Conservation (phyloP, 2,113 vertebrate species). For the Leptobrachium leishanense region DNA sequence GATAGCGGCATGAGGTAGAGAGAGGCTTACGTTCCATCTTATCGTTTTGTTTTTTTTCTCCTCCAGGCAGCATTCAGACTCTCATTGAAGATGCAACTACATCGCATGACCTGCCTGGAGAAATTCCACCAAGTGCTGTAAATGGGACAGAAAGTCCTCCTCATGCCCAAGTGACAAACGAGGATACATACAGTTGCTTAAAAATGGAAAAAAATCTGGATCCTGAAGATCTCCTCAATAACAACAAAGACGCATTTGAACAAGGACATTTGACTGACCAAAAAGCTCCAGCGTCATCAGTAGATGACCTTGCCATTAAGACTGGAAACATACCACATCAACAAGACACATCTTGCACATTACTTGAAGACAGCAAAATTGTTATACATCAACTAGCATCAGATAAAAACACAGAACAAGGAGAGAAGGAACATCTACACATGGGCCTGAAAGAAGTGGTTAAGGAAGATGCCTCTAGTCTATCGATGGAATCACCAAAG, state of each 20-base stretch:
- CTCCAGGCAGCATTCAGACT: constrained; percentile 14
- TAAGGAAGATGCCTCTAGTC: no score
- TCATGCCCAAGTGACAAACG: not conserved
- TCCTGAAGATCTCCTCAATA: constrained; percentile 25
- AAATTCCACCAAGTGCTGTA: constrained; percentile 4
- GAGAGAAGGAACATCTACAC: not conserved
- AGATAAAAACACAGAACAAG: constrained; percentile 1
- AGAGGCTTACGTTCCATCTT: no score
- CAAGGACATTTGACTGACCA: not conserved
- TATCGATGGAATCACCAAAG: not conserved
- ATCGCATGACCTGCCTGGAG: not conserved
- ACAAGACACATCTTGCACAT: not conserved
- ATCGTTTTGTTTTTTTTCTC: constrained; percentile 2
- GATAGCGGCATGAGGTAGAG: no score
- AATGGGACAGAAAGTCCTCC: not conserved
- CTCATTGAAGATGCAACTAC: not conserved
- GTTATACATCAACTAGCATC: not conserved
- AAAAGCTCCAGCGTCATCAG: not conserved
- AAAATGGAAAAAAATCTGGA: constrained; percentile 5
- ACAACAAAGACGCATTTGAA: constrained; percentile 9
- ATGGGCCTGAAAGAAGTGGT: no score
- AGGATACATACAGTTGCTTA: not conserved
- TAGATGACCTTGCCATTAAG: not conserved
- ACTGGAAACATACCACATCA: not conserved
- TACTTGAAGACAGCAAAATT: not conserved